Evolutionary conservation across 2,888 invertebrate genomes (phyloP), one percentile per base, ranked within the genome.

Genomic region (Bombylius major): DNA sequence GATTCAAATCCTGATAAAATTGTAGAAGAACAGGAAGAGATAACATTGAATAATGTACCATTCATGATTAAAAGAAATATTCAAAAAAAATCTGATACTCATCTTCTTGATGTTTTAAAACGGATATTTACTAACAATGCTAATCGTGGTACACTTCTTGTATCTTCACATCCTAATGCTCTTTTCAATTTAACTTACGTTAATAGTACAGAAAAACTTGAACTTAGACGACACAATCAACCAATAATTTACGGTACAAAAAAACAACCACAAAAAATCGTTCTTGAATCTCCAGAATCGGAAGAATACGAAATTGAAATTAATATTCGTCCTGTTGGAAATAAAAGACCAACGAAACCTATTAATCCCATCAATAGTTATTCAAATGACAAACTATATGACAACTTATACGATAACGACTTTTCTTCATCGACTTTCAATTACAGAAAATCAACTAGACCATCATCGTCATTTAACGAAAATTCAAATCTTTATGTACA

Each of bases 231-330:
- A 42, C 6, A 42, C 4, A 11, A 42, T 42, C 12, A 4, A 4
- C 4, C 39, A 11, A 42, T 11, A 5, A 42, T 42, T 42, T 42
- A 42, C 39, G 39, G 39, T 11, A 11, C 39, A 42, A 42, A 23
- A 42, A 50, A 23, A 42, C 42, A n/a, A 47, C 70, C 69, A 4
- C 70, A 71, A 46, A 70, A 71, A 57, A 64, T 72, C 11, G 58
- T 70, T 23, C 63, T 72, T 1, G 67, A 67, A 53, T 65, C 69
- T 58, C 67, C 68, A 1, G 66, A 65, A 44, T 58, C 68, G 3
- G 68, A 39, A 39, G 53, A 71, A 36, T 74, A 72, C 58, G 71
- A 74, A 63, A 74, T 74, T 42, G 74, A 74, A 63, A 74, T 74
- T 7, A 74, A 73, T 54, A 74, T 74, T 50, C 60, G 70, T 63